Evolutionary conservation across 2,113 vertebrate species (phyloP), one percentile per base, ranked within the genome.

Genomic region (Felis catus): DNA sequence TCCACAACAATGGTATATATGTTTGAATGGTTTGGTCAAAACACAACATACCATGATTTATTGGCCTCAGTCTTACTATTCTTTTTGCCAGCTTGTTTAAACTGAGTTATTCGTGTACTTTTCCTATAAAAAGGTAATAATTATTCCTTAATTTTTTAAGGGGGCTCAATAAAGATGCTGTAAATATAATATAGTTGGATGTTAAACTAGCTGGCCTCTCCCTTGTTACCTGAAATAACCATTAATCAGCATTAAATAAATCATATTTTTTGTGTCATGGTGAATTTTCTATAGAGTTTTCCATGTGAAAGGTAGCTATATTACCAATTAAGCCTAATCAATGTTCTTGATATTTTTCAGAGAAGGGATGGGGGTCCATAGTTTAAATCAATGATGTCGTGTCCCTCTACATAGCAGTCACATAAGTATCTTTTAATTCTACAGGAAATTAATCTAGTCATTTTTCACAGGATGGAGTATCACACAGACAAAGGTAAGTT

Each of bases 401-500:
- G 14, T 79, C 25, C 81, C 36, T 58, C 15, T 51, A 39, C 3
- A 74, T 2, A 88, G 55, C 1, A 91, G 19, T 94, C 13, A 91
- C 19, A 85, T 1, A 70, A 23, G 14, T 85, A 31, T 94, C 73
- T 58, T 39, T 91, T 51, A 70, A 83, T 58, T 92, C 71, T 83
- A 65, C 0, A 94, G 68, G 41, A 96, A 89, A 73, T 65, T 25
- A 88, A 91, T 16, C 23, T 93, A 91, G 39, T 13, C 25, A 83
- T 36, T 97, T 95, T 93, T 86, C 33, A 95, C 36, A 93, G 9
- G 33, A 84, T 55, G 9, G 27, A 79, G 31, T 45, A 96, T 63
- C 13, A 95, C 58, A 71, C 25, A 82, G 11, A 61, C 33, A 86
- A 88, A 8, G 82, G 19, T 65, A 27, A 93, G 5, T 86, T 79